These are phyloP conservation scores for Homalodisca vitripennis DNA, from an alignment of 1,140 invertebrate genomes.

Conservation along the genomic window DNA sequence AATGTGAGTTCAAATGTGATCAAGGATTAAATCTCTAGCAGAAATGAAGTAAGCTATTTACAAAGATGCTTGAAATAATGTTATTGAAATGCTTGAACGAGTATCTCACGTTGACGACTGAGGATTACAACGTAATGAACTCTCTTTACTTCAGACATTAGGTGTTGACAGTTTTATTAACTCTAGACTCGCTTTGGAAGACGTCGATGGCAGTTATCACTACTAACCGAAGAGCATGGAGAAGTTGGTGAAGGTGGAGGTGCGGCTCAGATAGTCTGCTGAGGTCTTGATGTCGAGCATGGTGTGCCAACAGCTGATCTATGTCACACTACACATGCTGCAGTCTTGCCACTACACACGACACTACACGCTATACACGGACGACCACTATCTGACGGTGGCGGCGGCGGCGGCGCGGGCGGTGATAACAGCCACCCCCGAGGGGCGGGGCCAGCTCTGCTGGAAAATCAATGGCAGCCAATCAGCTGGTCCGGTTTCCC, in stretches of 20 bases:
- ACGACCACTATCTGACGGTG: conserved; percentile 8
- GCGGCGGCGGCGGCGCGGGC: background rate
- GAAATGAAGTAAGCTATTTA: no score
- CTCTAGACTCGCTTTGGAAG: no score
- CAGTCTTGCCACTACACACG: background rate
- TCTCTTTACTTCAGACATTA: conserved; percentile 7
- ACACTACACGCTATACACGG: background rate
- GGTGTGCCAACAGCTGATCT: conserved; percentile 35
- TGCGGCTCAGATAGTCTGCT: conserved; percentile 58
- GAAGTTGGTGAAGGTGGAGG: conserved; percentile 59
- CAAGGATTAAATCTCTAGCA: no score
- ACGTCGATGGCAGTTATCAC: background rate
- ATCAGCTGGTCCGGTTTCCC: conserved; percentile 26
- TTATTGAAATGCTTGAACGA: background rate
- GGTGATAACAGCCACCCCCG: conserved; percentile 1
- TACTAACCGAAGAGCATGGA: conserved; percentile 63
- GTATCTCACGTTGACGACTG: background rate
- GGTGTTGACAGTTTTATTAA: no score
- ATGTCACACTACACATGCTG: conserved; percentile 18
- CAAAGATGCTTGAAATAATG: background rate
- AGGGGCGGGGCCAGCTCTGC: background rate
- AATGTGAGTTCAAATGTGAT: no score
- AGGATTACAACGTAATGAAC: background rate
- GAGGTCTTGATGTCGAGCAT: conserved; percentile 64
- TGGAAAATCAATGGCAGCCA: conserved; percentile 39